Evolutionary conservation across 2,888 invertebrate genomes (phyloP), one percentile per base, ranked within the genome.

Genomic region (Pyrrhosoma nymphula): DNA sequence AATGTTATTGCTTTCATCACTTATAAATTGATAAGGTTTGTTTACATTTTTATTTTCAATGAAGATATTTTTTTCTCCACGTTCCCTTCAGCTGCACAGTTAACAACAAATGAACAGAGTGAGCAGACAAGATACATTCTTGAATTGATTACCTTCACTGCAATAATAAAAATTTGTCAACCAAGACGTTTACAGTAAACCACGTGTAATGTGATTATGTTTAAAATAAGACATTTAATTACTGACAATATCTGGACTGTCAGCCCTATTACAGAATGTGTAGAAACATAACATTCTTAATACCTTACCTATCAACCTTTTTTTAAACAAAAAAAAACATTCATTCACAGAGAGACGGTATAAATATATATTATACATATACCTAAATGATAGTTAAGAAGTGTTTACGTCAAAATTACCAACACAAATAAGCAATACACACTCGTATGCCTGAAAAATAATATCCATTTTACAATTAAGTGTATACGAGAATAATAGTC

Each of bases 1-100:
- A 75, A 75, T 39, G 39, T 93, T 93, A 93, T 93, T 93, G 93
- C 93, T 93, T 93, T 93, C 93, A 93, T 93, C 47, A 82, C 30
- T 82, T 82, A 82, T 82, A 82, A 82, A 82, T 82, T 82, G 14
- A 82, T 82, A 82, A 10, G 30, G 12, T 82, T 35, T 35, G 30
- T 82, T 82, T 82, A 82, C 82, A 82, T 26, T 82, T 26, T 82
- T 82, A 82, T n/a, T 82, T 82, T 82, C 82, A 82, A 82, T 35
- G 82, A 14, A 14, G 82, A 35, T 82, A 82, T 82, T 35, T 82
- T 75, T 60, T 60, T 20, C 26, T 82, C 82, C 82, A 82, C 35
- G 35, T 35, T 35, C 82, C 4, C 35, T 20, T 60, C 35, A 35
- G 82, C 82, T 35, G 35, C 35, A 82, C 82, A 82, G 82, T 82